Base-by-base conservation (phyloP, 2,797 vertebrate genomes). In the Crypturellus tataupa region DNA sequence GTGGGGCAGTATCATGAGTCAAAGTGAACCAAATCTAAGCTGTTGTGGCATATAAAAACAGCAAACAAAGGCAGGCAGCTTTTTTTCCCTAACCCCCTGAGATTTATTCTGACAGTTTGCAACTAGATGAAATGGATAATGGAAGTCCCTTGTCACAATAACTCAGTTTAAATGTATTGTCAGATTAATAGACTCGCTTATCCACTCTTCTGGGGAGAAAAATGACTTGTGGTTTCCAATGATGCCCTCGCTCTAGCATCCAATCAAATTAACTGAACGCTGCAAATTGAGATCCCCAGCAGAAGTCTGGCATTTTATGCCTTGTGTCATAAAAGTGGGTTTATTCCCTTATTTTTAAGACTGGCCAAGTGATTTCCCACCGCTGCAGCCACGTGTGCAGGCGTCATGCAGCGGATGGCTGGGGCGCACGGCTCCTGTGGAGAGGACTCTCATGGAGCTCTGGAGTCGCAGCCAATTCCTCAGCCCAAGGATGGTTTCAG, bases 31-130 rank as follows among this genome's bases (percentile, higher is more conserved):
- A 85, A 85, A 93, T 83, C 71, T 87, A 91, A 96, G 65, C 80
- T 72, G 80, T 90, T 90, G 82, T 92, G 85, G 95, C 94, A 90
- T 82, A 89, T 69, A 80, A 96, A 97, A 96, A 53, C 62, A 89
- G 80, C 85, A 93, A 95, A 93, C 93, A 94, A 95, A 97, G 69
- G 91, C 31, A 95, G 93, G 64, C 78, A 94, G 92, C 87, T 96
- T 95, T 90, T 53, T 69, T 94, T 81, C 56, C 64, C 37, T 27
- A 71, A 9, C 62, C 91, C 89, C 86, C 59, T 60, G 91, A 97
- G 95, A 97, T 97, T 95, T 91, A 91, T 94, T 95, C 97, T 95
- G 91, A 97, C 94, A 97, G 92, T 95, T 90, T 97, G 83, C 95
- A 95, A 95, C 90, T 56, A 55, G 87, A 93, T 94, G 80, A 95